These are phyloP conservation scores for Proterorhinus semilunaris DNA, from an alignment of 2,113 vertebrate species.

Conservation along the genomic window DNA sequence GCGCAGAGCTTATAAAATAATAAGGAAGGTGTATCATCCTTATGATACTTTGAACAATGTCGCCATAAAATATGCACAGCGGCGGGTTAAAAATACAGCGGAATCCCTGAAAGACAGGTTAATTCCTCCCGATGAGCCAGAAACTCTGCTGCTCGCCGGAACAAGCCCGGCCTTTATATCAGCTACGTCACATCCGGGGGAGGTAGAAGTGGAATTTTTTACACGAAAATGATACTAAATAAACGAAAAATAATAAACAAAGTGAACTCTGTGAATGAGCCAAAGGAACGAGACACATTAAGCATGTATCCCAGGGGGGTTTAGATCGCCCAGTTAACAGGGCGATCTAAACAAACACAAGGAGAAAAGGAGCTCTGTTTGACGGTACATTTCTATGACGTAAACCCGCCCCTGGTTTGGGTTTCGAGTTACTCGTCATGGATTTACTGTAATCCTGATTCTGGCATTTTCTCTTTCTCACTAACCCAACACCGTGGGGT, in stretches of 20 bases:
- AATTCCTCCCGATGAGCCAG: background rate
- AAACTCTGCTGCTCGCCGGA: constrained; percentile 58
- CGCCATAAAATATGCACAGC: constrained; percentile 17
- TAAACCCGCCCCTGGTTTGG: background rate
- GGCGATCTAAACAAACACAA: background rate
- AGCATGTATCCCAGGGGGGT: background rate
- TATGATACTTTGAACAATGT: background rate
- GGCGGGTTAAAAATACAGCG: constrained; percentile 22
- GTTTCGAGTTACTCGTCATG: background rate
- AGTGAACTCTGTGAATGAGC: background rate
- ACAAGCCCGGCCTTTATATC: constrained; percentile 61
- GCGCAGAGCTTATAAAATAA: background rate
- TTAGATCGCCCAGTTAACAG: too few relatives aligned
- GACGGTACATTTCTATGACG: constrained; percentile 49
- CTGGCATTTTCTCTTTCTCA: background rate
- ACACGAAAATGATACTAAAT: background rate
- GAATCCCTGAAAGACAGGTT: background rate
- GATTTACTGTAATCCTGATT: background rate
- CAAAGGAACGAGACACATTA: background rate
- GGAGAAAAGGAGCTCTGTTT: background rate
- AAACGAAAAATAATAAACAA: too few relatives aligned
- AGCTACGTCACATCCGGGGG: constrained; percentile 58
- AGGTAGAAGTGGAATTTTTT: constrained; percentile 19
- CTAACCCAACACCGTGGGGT: too few relatives aligned
- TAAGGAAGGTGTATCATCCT: constrained; percentile 28